Evolutionary conservation across 1,140 invertebrate species (phyloP), one percentile per base, ranked within the genome.

Genomic region (Coenobita brevimanus): DNA sequence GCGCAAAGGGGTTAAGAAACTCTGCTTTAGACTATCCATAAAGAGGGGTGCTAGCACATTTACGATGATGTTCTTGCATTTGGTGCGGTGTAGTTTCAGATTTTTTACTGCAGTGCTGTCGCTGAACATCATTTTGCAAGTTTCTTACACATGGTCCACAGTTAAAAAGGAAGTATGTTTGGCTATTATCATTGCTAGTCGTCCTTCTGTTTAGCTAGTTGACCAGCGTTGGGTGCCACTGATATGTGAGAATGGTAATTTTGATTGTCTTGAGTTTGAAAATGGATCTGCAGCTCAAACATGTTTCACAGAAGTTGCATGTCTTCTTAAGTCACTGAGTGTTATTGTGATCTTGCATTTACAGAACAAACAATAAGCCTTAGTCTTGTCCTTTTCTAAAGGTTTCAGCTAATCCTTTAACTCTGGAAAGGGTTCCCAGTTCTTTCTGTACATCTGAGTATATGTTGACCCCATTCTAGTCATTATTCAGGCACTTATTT

Each of bases 311-410:
- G n/a, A n/a, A n/a, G n/a, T n/a, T n/a, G n/a, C n/a, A n/a, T n/a
- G n/a, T n/a, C n/a, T n/a, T n/a, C n/a, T n/a, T n/a, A n/a, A n/a
- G n/a, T n/a, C n/a, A n/a, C n/a, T n/a, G n/a, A n/a, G n/a, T n/a
- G n/a, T n/a, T n/a, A n/a, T n/a, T n/a, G n/a, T n/a, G n/a, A n/a
- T n/a, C n/a, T n/a, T n/a, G n/a, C n/a, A n/a, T n/a, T n/a, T n/a
- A n/a, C n/a, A n/a, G n/a, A n/a, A n/a, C n/a, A n/a, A n/a, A n/a
- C n/a, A n/a, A n/a, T 15, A 4, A n/a, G 75, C 24, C 13, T 78
- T 78, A 46, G 38, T 78, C 3, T 78, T 54, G 30, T 78, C n/a
- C 75, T 50, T 46, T 78, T 78, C 38, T 8, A 50, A 21, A 27
- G 38, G 21, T n/a, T 6, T 27, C 4, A 78, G 3, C 64, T 36